Evolutionary conservation across 2,113 vertebrate genomes (phyloP).

Genomic region (Danionella cerebrum): DNA sequence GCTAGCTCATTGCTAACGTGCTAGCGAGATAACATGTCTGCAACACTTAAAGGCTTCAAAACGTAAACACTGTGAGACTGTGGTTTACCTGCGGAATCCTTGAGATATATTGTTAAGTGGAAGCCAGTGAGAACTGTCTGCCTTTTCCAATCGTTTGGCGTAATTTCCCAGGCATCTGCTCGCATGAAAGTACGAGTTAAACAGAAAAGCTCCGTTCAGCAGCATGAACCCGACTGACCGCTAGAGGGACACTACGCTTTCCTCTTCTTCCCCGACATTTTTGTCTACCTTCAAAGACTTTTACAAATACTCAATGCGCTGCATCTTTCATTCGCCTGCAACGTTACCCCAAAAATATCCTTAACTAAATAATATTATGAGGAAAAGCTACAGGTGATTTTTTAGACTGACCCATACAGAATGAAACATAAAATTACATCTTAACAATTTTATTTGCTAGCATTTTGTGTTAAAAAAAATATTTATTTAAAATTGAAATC

Average conservation of each 20-base stretch:
- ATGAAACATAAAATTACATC: not conserved
- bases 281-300: no score
- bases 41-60: not conserved
- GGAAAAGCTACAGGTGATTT: no score
- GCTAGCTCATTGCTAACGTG: not conserved
- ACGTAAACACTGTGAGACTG: not conserved
- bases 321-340: no score
- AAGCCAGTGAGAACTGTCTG: not conserved
- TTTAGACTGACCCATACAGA: no score
- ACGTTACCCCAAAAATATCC: no score
- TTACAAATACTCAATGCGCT: no score
- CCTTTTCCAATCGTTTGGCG: not conserved
- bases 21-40: not conserved
- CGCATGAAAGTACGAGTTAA: constrained; percentile 3
- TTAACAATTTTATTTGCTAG: not conserved
- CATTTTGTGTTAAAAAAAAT: not conserved
- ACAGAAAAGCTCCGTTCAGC: not conserved
- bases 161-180: constrained; percentile 15
- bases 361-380: no score
- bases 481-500: not conserved
- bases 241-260: constrained; percentile 13
- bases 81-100: constrained; percentile 2
- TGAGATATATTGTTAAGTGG: not conserved
- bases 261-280: no score
- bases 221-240: not conserved